Conservation (phyloP, 2,888 invertebrate genomes). For the Caenorhabditis macrosperma region DNA sequence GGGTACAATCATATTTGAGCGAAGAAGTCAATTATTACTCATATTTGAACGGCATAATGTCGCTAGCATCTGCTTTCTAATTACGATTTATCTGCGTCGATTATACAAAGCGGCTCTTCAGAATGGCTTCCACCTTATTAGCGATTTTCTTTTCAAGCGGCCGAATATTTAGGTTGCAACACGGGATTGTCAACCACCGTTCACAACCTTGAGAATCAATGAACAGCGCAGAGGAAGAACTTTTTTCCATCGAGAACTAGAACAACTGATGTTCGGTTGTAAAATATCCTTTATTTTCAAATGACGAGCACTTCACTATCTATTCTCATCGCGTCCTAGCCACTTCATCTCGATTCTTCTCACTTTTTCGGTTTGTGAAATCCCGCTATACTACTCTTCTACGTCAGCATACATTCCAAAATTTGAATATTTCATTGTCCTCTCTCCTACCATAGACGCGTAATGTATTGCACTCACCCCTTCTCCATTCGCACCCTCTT, state of each 20-base stretch:
- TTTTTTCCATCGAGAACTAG: background rate
- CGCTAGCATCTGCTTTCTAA: background rate
- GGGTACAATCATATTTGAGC: too few relatives aligned
- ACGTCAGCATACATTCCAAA: too few relatives aligned
- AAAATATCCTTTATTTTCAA: background rate
- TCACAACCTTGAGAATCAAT: background rate
- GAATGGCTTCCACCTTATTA: background rate
- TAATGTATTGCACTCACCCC: background rate
- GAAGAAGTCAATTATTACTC: background rate
- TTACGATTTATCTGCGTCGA: slow-evolving; percentile 4
- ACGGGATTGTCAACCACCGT: background rate
- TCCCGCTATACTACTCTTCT: background rate
- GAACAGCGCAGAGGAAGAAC: background rate
- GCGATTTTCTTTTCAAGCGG: background rate
- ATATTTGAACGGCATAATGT: background rate
- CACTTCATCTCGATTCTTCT: background rate
- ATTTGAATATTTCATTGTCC: too few relatives aligned
- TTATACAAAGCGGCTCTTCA: background rate
- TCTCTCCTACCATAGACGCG: background rate
- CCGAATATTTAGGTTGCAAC: background rate
- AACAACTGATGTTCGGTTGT: background rate
- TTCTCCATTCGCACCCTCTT: background rate
- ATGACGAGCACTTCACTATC: too few relatives aligned
- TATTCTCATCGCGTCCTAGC: too few relatives aligned
- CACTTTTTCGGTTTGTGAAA: background rate